Conservation (phyloP, 2,113 vertebrate genomes). For the Phoxinus phoxinus region DNA sequence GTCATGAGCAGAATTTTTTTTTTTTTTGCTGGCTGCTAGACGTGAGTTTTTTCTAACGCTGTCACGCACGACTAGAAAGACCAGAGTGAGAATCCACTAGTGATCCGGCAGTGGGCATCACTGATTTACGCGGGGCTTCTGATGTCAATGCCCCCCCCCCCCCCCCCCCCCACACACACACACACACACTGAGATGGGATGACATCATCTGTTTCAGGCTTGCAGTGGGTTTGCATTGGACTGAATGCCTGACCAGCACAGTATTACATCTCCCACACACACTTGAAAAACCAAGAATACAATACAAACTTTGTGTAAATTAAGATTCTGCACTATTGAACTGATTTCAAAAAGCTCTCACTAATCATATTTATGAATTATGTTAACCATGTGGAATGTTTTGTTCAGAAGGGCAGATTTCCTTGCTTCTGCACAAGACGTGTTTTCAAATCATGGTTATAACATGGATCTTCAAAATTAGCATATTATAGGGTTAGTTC, state of each 20-base stretch:
- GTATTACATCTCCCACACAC: background rate
- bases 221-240: conserved; percentile 20
- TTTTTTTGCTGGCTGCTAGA: background rate
- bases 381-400: background rate
- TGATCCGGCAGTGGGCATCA: background rate
- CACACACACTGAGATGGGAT: conserved; percentile 45
- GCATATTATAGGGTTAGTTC: background rate
- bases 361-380: background rate
- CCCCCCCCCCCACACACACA: conserved; percentile 21
- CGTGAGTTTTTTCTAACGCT: background rate
- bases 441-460: background rate
- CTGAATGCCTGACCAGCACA: background rate
- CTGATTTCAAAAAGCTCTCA: background rate
- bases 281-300: background rate
- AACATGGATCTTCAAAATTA: background rate
- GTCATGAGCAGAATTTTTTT: background rate
- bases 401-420: background rate
- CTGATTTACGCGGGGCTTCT: conserved; percentile 12
- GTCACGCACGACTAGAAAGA: conserved; percentile 30
- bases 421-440: background rate
- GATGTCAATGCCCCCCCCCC: conserved; percentile 23
- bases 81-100: background rate
- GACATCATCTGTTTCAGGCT: conserved; percentile 57
- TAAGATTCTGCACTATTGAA: background rate
- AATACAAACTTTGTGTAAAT: background rate